Conservation (phyloP, 2,797 vertebrate genomes). For the Zenarchopterus dispar region DNA sequence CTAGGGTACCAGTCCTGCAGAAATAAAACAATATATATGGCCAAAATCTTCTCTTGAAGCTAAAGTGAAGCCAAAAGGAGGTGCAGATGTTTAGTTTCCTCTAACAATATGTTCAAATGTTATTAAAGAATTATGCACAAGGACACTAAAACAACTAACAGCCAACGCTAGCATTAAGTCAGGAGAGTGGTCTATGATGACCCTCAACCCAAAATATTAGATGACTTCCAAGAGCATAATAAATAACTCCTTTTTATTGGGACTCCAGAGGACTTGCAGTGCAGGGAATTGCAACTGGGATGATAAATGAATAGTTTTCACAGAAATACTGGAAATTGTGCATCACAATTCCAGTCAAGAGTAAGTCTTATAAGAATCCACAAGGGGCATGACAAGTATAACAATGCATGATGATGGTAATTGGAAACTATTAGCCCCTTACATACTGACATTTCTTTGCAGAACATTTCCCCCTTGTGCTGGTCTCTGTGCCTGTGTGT, state of each 20-base stretch:
- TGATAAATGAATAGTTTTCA: conserved; percentile 14
- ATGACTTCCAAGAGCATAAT: conserved; percentile 15
- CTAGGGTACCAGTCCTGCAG: not conserved
- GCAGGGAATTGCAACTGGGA: conserved; percentile 1
- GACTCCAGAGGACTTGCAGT: conserved; percentile 11
- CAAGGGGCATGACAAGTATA: conserved; percentile 27
- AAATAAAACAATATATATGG: not conserved
- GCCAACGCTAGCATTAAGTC: not conserved
- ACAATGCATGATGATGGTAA: conserved; percentile 24
- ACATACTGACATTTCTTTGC: too few relatives aligned
- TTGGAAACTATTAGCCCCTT: conserved; percentile 41
- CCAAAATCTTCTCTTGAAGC: conserved; percentile 1
- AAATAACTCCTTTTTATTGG: conserved; percentile 4
- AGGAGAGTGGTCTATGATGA: not conserved
- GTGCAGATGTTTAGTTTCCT: not conserved
- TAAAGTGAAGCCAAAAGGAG: conserved; percentile 4
- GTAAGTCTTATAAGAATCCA: conserved; percentile 38
- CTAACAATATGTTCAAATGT: not conserved
- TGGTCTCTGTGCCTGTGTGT: too few relatives aligned
- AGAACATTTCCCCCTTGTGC: too few relatives aligned
- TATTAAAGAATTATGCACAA: not conserved
- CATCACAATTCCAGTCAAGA: conserved; percentile 63
- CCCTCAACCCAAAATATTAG: not conserved
- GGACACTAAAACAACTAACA: not conserved
- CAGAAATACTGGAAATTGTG: conserved; percentile 57